These are phyloP conservation scores for Argyresthia goedartella DNA, from an alignment of 2,888 invertebrate genomes.

Conservation along the genomic window DNA sequence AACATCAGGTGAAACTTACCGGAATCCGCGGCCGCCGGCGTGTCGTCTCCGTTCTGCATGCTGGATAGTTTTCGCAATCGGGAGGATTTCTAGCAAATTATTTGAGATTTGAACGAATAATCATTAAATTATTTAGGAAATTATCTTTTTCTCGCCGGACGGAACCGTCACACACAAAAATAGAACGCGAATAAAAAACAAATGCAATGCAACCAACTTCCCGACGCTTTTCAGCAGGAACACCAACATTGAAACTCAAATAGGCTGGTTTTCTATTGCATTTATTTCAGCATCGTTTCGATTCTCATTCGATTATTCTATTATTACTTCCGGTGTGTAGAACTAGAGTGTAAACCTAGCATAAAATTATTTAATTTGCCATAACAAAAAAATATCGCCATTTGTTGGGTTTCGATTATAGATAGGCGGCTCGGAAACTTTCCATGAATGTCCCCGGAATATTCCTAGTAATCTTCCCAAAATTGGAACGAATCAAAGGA, in stretches of 20 bases:
- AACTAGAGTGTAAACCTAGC: too few relatives aligned
- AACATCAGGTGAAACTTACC: slow-evolving; percentile 48
- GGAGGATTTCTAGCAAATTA: slow-evolving; percentile 24
- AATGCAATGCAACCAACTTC: slow-evolving; percentile 43
- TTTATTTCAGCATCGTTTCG: not conserved
- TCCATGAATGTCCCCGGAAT: too few relatives aligned
- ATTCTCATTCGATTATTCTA: too few relatives aligned
- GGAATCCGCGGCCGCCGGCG: slow-evolving; percentile 44
- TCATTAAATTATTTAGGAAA: slow-evolving; percentile 53
- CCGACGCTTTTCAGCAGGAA: slow-evolving; percentile 22
- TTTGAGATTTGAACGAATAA: slow-evolving; percentile 37
- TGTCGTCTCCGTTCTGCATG: slow-evolving; percentile 66
- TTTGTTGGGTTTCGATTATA: too few relatives aligned
- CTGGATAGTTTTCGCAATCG: slow-evolving; percentile 45
- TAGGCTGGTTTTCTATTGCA: slow-evolving; percentile 9
- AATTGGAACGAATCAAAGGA: too few relatives aligned
- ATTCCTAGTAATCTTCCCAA: too few relatives aligned
- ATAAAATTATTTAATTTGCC: too few relatives aligned
- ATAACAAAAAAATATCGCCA: too few relatives aligned
- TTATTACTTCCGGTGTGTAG: too few relatives aligned
- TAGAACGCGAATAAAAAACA: slow-evolving; percentile 66
- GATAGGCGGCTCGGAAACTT: too few relatives aligned
- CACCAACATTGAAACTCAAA: slow-evolving; percentile 20
- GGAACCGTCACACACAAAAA: slow-evolving; percentile 70
- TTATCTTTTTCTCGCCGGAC: slow-evolving; percentile 46